Evolutionary conservation across 2,888 invertebrate species (phyloP), one percentile per base, ranked within the genome.

Genomic region (Caenorhabditis drosophilae): DNA sequence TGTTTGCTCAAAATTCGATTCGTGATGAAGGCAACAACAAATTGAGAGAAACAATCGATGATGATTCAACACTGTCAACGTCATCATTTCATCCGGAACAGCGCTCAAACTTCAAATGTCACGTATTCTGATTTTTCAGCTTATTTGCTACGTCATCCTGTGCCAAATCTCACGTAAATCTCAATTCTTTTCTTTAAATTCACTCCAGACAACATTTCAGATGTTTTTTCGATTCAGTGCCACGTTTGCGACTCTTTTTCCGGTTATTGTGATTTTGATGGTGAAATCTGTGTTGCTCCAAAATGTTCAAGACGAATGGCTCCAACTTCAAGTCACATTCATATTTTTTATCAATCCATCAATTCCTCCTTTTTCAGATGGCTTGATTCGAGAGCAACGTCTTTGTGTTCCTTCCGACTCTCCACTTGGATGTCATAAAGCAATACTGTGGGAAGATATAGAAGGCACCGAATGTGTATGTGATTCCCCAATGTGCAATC

Each of bases 211-310:
- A n/a, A n/a, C n/a, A n/a, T n/a, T n/a, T n/a, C n/a, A n/a, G n/a
- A 12, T 36, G 22, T 18, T 26, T 16, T 35, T 23, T 22, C 56
- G 4, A 60, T 36, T 9, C 57, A 69, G 44, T 71, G 71, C 26
- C 23, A 54, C 7, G 23, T 68, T 1, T 71, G 71, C 42, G 71
- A 71, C 36, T 66, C 71, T 1, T 71, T 63, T 47, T 50, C 47
- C 18, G 72, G 72, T 4, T 72, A 69, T 27, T 69, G 68, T 38
- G 72, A 68, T 15, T 55, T 72, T 25, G 72, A 72, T 22, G 68
- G 66, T 4, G 12, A 47, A 11, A 52, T 46, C 6, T 69, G 68
- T 48, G 60, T 71, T 9, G 71, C 68, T 4, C 42, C 64, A 2
- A 57, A 64, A 11, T 68, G 72, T 36, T 48, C 63, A 1, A 54